Percentiles rank a stretch among this genome's conserved stretches.
Evolutionary conservation across 1,140 invertebrate species (phyloP).

Genomic region (Orussus abietinus): DNA sequence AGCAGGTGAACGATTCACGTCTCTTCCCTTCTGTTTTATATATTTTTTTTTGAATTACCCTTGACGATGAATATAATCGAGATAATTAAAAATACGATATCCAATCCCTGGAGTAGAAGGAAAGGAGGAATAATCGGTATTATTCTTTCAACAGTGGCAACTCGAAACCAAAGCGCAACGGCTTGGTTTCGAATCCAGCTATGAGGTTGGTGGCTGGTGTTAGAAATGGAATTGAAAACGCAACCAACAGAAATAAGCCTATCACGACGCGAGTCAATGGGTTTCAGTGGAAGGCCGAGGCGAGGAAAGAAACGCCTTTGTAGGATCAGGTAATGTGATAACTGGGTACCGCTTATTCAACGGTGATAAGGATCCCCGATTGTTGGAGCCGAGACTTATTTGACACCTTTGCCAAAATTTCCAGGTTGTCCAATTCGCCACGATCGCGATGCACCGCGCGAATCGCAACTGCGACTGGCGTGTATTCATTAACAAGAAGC

Average conservation of each 20-base stretch:
- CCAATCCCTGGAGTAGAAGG: no score
- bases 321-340: conserved; percentile 41
- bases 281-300: conserved; percentile 52
- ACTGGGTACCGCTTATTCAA: conserved; percentile 15
- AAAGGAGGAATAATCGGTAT: conserved; percentile 25
- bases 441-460: conserved; percentile 14
- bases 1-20: no score
- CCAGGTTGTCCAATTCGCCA: conserved; percentile 23
- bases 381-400: no score
- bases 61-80: conserved; percentile 5
- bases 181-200: conserved; percentile 88
- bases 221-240: conserved; percentile 64
- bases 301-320: conserved; percentile 51
- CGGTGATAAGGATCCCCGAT: no score
- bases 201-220: conserved; percentile 70
- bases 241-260: conserved; percentile 51
- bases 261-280: conserved; percentile 52
- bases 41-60: no score
- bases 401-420: no score
- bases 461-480: conserved; percentile 25
- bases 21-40: no score
- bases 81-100: conserved; percentile 22
- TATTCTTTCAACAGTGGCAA: conserved; percentile 44
- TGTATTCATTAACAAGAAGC: conserved; percentile 38
- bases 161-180: conserved; percentile 74